phyloP scores from a whole-genome alignment of 2,797 vertebrate species.

The Chlorospingus flavigularis region DNA sequence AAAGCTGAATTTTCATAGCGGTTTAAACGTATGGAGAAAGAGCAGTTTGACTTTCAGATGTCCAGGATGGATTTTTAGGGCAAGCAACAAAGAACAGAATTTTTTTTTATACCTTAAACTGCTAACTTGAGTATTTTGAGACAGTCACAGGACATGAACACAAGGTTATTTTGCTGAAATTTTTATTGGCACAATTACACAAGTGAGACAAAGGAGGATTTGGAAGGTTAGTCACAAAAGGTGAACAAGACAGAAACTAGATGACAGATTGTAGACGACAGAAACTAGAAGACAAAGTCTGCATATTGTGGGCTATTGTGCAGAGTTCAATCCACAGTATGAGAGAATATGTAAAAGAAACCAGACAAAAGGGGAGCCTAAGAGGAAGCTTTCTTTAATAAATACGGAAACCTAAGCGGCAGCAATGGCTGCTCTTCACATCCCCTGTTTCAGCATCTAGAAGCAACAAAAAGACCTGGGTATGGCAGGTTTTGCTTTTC shows the following conservation, averaged over 20 bases:
- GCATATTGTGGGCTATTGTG: not conserved
- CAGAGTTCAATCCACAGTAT: not conserved
- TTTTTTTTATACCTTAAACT: not conserved
- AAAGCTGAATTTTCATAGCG: not conserved
- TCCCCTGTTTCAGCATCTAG: not conserved
- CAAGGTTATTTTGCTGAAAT: not conserved
- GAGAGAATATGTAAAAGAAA: not conserved
- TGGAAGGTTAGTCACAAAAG: conserved; percentile 34
- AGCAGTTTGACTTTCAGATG: not conserved
- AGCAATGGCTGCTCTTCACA: not conserved
- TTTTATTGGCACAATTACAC: conserved; percentile 16
- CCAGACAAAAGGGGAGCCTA: not conserved
- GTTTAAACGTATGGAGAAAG: not conserved
- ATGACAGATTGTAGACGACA: not conserved
- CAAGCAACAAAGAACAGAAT: not conserved
- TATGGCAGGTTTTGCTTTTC: conserved; percentile 9
- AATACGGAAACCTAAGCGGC: not conserved
- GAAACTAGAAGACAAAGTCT: not conserved
- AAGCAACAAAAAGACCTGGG: not conserved
- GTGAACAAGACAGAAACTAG: conserved; percentile 10
- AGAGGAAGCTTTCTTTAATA: not conserved
- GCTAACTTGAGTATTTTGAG: not conserved
- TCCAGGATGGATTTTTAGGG: not conserved
- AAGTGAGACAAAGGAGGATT: not conserved
- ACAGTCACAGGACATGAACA: not conserved